phyloP scores from a whole-genome alignment of 1,140 invertebrate genomes.

The Globodera rostochiensis region DNA sequence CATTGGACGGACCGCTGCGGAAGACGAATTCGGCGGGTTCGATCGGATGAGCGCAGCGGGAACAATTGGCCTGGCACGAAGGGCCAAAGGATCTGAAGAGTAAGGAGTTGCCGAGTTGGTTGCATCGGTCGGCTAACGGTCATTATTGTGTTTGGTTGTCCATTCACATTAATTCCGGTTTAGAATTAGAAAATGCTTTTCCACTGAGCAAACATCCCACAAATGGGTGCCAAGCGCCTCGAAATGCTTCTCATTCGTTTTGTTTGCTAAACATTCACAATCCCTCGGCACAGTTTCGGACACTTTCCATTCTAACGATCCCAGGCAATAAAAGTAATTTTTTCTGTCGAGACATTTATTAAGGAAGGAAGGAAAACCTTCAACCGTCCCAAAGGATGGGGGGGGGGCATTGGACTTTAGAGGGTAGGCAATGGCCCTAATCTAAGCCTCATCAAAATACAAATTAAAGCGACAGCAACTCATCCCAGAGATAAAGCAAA shows the following conservation, averaged over 20 bases:
- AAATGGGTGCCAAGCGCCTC: neutral
- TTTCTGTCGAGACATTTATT: neutral
- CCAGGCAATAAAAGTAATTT: neutral
- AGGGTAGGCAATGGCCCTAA: no score
- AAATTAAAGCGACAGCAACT: no score
- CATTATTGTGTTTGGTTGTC: neutral
- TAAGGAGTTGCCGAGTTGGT: neutral
- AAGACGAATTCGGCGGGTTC: constrained; percentile 32
- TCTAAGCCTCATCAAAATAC: no score
- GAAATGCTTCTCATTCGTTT: neutral
- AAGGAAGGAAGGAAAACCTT: neutral
- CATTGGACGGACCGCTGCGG: constrained; percentile 8
- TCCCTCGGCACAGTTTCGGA: neutral
- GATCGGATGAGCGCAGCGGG: constrained; percentile 20
- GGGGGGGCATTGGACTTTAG: neutral
- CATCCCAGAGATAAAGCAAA: no score
- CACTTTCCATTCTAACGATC: neutral
- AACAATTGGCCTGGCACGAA: constrained; percentile 15
- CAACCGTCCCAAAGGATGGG: neutral
- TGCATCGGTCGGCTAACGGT: neutral
- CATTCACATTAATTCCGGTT: neutral
- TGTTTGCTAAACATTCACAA: constrained; percentile 7
- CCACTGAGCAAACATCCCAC: neutral
- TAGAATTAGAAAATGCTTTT: no score
- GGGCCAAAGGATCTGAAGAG: constrained; percentile 21